A percentile compares a stretch with the other conserved stretches of the same genome.
phyloP scores from a whole-genome alignment of 1,140 invertebrate species.

The Cydia pomonella region DNA sequence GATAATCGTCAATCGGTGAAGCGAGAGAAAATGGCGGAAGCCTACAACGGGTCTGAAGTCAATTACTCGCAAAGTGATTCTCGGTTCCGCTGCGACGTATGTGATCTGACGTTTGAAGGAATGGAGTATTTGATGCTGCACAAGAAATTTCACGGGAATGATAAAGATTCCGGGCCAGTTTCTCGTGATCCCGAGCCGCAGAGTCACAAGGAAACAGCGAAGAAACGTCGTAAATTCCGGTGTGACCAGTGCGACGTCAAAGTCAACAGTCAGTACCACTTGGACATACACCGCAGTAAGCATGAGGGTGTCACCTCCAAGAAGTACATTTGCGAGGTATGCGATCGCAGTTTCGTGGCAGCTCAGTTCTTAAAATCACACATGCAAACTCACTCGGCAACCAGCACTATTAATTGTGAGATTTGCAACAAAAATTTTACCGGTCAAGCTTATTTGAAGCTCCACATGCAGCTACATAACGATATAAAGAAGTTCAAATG shows the following conservation, averaged over 20 bases:
- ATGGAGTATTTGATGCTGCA: constrained; percentile 72
- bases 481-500: constrained; percentile 85
- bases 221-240: constrained; percentile 72
- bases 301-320: constrained; percentile 70
- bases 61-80: constrained; percentile 54
- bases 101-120: constrained; percentile 70
- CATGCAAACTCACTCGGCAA: constrained; percentile 72
- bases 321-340: constrained; percentile 72
- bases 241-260: constrained; percentile 75
- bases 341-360: constrained; percentile 70
- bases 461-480: constrained; percentile 83
- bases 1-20: constrained; percentile 69
- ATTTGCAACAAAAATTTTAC: constrained; percentile 85
- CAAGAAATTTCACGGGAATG: constrained; percentile 73
- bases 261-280: constrained; percentile 74
- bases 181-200: constrained; percentile 56
- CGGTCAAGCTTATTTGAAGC: constrained; percentile 81
- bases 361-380: constrained; percentile 74
- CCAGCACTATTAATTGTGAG: constrained; percentile 77
- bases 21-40: constrained; percentile 73
- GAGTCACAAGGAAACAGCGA: constrained; percentile 58
- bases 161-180: constrained; percentile 58
- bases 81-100: constrained; percentile 68
- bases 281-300: constrained; percentile 73
- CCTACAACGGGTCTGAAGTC: constrained; percentile 68